Conservation (phyloP, 2,113 vertebrate species). For the Pangasianodon hypophthalmus region DNA sequence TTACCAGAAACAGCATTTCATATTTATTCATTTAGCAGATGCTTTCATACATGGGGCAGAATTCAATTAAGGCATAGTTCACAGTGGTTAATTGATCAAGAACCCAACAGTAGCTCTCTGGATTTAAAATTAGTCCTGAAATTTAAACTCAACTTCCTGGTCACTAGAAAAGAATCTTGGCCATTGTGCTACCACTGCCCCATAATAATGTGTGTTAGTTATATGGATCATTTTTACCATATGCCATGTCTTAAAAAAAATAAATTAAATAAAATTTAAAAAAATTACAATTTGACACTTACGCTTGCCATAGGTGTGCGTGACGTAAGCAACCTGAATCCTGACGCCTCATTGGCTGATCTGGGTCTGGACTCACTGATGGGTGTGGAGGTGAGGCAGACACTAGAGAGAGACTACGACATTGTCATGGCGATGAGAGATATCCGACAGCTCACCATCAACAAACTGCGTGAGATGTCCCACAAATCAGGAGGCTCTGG, state of each 20-base stretch:
- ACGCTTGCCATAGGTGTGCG: slow-evolving; percentile 78
- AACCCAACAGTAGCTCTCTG: not conserved
- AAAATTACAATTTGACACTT: not conserved
- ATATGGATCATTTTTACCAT: not conserved
- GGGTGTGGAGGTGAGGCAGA: slow-evolving; percentile 96
- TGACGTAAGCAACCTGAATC: slow-evolving; percentile 80
- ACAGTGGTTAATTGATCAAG: not conserved
- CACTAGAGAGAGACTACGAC: slow-evolving; percentile 86
- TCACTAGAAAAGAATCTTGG: not conserved
- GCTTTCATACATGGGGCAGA: not conserved
- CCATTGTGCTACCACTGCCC: not conserved
- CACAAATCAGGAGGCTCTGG: slow-evolving; percentile 60
- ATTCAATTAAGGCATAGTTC: not conserved
- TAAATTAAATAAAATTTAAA: not conserved
- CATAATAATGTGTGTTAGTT: not conserved
- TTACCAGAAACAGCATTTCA: not conserved
- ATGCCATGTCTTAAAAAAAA: not conserved
- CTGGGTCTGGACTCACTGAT: slow-evolving; percentile 94
- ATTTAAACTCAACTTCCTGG: not conserved
- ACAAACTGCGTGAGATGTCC: slow-evolving; percentile 82
- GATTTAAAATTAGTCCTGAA: not conserved
- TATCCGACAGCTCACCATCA: slow-evolving; percentile 86
- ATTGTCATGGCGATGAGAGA: slow-evolving; percentile 89
- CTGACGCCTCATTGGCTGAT: slow-evolving; percentile 85
- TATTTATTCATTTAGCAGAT: not conserved